These are phyloP conservation scores for Halocynthia aurantium DNA, from an alignment of 23 tunicate genomes.

Conservation along the genomic window DNA sequence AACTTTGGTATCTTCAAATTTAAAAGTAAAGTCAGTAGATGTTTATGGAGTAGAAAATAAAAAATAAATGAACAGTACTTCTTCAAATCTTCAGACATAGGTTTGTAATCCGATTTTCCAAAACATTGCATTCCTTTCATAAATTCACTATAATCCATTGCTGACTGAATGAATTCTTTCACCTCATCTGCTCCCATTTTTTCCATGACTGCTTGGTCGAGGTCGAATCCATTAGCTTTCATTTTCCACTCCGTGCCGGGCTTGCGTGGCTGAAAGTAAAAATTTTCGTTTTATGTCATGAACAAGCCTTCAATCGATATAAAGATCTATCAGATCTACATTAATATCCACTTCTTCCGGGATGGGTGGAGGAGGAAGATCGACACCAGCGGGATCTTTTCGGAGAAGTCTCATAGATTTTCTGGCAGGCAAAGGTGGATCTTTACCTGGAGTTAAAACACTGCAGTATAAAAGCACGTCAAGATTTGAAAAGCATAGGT, in stretches of 20 bases:
- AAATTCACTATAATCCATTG: too few relatives aligned
- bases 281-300: not conserved
- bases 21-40: too few relatives aligned
- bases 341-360: not conserved
- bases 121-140: too few relatives aligned
- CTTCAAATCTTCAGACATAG: too few relatives aligned
- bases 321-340: not conserved
- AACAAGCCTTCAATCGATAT: not conserved
- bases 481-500: too few relatives aligned
- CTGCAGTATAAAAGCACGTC: too few relatives aligned
- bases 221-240: constrained; percentile 4
- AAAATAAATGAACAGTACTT: too few relatives aligned
- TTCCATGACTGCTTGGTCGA: not conserved
- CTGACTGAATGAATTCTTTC: too few relatives aligned
- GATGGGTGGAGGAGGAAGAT: constrained; percentile 1
- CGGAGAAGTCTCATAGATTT: not conserved
- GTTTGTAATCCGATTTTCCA: too few relatives aligned
- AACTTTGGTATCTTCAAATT: too few relatives aligned
- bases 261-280: not conserved
- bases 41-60: too few relatives aligned
- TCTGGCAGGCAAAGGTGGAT: not conserved
- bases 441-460: not conserved
- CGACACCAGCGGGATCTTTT: constrained; percentile 3
- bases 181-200: not conserved
- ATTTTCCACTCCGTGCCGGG: constrained; percentile 4